Base-by-base conservation (phyloP, 1,140 invertebrate genomes). In the Euwallacea similis region DNA sequence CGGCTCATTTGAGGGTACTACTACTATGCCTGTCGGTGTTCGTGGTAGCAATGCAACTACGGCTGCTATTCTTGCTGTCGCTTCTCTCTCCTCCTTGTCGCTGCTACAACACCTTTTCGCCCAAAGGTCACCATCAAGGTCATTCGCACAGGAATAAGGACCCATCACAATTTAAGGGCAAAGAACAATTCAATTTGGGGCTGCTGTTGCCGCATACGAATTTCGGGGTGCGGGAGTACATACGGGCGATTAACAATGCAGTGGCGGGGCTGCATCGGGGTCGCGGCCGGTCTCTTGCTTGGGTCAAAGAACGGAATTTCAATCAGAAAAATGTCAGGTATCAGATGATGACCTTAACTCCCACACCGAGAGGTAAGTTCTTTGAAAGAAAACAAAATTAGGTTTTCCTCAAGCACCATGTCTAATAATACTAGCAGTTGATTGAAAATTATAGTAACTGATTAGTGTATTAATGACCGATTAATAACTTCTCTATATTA, bases 341-440 rank as follows among this genome's bases (percentile, higher is more conserved):
- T 69, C 85, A 86, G 50, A 87, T 90, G 84, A 89, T 91, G 86
- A 86, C 86, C 62, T 81, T 93, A 15, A 90, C 89, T 54, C 91
- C 91, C 7, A 91, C 88, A 83, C 91, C 91, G 8, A 92, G 88
- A 86, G 90, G 90, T 92, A 83, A 81, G 63, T 75, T 33, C 21
- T 33, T 33, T 2, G 21, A 33, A 33, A 2, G 21, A 4, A 33
- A 33, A 4, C 21, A 33, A 33, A 33, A 33, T 33, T 33, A 1
- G 21, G 4, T 33, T 33, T 33, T 33, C 21, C 21, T 33, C 1
- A 33, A 4, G 4, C 21, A 33, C 21, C 21, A 33, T 33, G 21
- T 33, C 4, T 4, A 33, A 33, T 33, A 33, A 33, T 33, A 33
- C 4, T 33, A 33, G 1, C 4, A 33, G 21, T 33, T 33, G 1